Evolutionary conservation across 2,797 vertebrate species (phyloP), one percentile per base, ranked within the genome.

Genomic region (Schizopygopsis malacanthus): DNA sequence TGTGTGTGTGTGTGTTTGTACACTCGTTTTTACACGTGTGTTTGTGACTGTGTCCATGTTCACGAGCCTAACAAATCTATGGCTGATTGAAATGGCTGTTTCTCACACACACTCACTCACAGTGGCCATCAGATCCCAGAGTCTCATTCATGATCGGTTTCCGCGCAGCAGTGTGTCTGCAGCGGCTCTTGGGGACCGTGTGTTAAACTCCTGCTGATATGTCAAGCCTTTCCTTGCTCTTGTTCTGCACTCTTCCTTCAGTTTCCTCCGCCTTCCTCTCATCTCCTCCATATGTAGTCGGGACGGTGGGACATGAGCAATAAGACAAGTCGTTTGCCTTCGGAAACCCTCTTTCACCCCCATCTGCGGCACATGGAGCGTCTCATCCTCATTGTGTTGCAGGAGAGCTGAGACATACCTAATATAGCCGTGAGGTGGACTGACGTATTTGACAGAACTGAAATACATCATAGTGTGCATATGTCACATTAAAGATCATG

Each of bases 31-130:
- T 63, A 63, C 61, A 61, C 22, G 28, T 33, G 28, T 33, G 2
- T 33, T 33, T 81, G 86, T 88, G 88, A 89, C 47, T 7, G 59
- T 84, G 77, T 78, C 41, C 82, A 82, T 79, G 18, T 79, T 72
- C 70, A 85, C 87, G 8, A 85, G 73, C 85, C 47, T 77, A 77
- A 83, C 75, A 79, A 63, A 11, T 16, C 50, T 39, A 47, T 71
- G 79, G 69, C 73, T 85, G 87, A 83, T 86, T 82, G 84, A 79
- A 85, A 81, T 7, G 5, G 61, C 16, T 70, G 63, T 54, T 59
- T 69, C 25, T 20, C 69, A 20, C 67, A 59, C 75, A 84, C 28
- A 33, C 28, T 33, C 81, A 86, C 76, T 79, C 86, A 86, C 86
- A 69, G 16, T 52, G 16, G 47, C 25, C 77, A 86, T 25, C 52